Percentiles rank a stretch among this genome's conserved stretches.
These are phyloP conservation scores for Ruditapes philippinarum DNA, from an alignment of 1,140 invertebrate species.

Conservation along the genomic window DNA sequence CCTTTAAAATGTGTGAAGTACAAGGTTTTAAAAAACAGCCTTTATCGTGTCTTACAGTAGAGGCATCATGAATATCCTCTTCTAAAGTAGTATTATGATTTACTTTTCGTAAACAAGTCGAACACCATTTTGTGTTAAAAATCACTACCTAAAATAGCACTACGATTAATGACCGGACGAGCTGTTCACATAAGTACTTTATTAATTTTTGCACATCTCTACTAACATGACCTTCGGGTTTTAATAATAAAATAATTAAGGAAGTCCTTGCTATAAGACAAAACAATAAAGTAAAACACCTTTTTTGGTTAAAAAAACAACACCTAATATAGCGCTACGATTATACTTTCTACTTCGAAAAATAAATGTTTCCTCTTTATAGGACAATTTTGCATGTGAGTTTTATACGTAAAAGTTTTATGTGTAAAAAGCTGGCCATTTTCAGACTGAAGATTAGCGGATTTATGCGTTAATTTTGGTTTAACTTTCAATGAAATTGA, in stretches of 20 bases:
- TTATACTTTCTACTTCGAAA: slow-evolving; percentile 13
- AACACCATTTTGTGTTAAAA: background rate
- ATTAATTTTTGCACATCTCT: too few species aligned
- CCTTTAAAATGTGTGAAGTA: too few species aligned
- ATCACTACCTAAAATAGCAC: slow-evolving; percentile 41
- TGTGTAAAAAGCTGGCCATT: background rate
- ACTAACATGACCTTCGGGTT: too few species aligned
- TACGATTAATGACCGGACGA: slow-evolving; percentile 53
- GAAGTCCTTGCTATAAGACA: too few species aligned
- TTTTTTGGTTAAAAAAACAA: too few species aligned
- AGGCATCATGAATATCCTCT: slow-evolving; percentile 2
- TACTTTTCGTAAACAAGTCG: background rate
- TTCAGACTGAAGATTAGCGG: background rate
- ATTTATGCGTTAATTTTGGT: background rate
- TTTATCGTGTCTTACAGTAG: too few species aligned
- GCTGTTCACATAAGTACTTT: too few species aligned
- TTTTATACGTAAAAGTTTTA: background rate
- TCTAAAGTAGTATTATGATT: background rate
- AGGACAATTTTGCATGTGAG: background rate
- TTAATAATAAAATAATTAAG: too few species aligned
- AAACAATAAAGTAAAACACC: too few species aligned
- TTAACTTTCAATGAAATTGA: background rate
- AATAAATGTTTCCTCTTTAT: background rate
- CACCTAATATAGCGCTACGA: slow-evolving; percentile 36
- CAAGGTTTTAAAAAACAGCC: too few species aligned